These are phyloP conservation scores for Rambutsinella grinnellia DNA, from an alignment of 2,888 invertebrate genomes.

Conservation along the genomic window DNA sequence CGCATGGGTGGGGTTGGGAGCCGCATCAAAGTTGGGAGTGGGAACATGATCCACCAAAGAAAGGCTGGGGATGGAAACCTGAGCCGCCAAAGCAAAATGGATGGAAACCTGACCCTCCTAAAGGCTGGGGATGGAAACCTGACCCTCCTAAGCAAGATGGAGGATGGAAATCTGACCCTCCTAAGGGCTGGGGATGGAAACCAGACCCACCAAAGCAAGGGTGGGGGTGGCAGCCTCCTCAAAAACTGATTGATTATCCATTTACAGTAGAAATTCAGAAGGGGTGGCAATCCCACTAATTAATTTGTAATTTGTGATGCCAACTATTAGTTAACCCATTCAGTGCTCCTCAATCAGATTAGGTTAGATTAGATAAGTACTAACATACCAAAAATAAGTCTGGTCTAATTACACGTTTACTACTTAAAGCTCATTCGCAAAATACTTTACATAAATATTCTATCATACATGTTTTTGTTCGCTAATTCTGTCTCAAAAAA, in stretches of 20 bases:
- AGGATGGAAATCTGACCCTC: too few species aligned
- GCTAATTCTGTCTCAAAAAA: too few species aligned
- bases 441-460: too few species aligned
- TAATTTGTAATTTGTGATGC: too few species aligned
- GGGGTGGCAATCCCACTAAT: conserved; percentile 15
- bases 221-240: conserved; percentile 1
- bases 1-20: conserved; percentile 8
- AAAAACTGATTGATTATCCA: conserved; percentile 15
- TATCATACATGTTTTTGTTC: too few species aligned
- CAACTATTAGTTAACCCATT: too few species aligned
- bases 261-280: conserved; percentile 8
- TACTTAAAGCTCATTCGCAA: too few species aligned
- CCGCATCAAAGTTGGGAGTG: neutral
- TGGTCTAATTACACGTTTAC: too few species aligned
- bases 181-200: conserved; percentile 29
- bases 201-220: conserved; percentile 13
- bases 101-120: too few species aligned
- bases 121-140: conserved; percentile 28
- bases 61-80: conserved; percentile 6
- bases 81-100: neutral
- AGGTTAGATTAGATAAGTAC: too few species aligned
- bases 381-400: too few species aligned
- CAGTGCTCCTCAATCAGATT: too few species aligned
- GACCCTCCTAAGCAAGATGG: neutral
- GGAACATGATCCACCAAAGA: neutral